Base-by-base conservation (phyloP, 1,140 invertebrate genomes). In the Bathynomus jamesi region DNA sequence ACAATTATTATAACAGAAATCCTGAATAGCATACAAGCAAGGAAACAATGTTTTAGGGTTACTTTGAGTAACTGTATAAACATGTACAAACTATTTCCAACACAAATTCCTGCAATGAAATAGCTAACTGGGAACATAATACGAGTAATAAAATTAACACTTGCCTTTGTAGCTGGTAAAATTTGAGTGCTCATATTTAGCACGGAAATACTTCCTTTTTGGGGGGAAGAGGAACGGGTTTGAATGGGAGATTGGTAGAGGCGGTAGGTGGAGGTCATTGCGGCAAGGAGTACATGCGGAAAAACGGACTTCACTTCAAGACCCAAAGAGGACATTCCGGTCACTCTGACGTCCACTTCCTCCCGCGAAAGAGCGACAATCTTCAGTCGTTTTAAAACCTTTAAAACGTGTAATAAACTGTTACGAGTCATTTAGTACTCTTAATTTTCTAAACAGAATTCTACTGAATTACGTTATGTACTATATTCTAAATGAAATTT, bases 251-350 rank as follows among this genome's bases (percentile, higher is more conserved):
- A 86, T 75, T 89, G 87, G 81, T 92, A 94, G 74, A 91, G 88
- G 8, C 82, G 82, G 81, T 91, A 88, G 7, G 95, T 82, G 77
- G 94, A 92, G 69, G 91, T 92, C 92, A 96, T 95, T 10, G 90
- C 89, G 7, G 93, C 92, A 67, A 95, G 81, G 60, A 96, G 82
- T 27, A 96, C 85, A 80, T 95, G 92, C 4, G 94, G 92, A 74
- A 95, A 85, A 72, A 74, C 75, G 46, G 64, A 68, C 4, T 72
- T 67, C 28, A 94, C 86, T 80, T 91, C 88, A 76, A 89, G 85
- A 29, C 86, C 84, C 61, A 89, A 85, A 60, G 83, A 82, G 75
- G 86, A 85, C 76, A 92, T 90, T 62, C 84, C 85, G 25, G 82
- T 86, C 0, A 94, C 89, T 78, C 89, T 86, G 74, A 89, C 85